Conservation (phyloP, 1,140 invertebrate genomes). For the Eriocheir sinensis region DNA sequence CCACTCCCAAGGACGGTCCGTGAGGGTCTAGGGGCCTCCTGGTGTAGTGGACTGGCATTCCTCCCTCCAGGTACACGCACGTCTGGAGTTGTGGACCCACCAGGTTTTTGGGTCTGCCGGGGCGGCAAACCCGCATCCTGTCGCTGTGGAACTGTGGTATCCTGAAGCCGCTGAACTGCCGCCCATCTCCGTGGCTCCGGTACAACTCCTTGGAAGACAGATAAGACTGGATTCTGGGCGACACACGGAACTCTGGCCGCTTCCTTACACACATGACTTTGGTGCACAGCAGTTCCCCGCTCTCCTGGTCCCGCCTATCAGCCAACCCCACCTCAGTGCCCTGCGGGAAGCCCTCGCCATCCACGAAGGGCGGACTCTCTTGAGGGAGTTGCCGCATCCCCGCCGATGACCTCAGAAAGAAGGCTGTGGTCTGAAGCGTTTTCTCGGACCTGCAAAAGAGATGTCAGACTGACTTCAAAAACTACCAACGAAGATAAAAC, state of each 20-base stretch:
- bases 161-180: constrained; percentile 46
- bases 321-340: not conserved
- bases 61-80: constrained; percentile 37
- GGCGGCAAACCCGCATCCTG: not conserved
- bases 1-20: not conserved
- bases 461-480: not conserved
- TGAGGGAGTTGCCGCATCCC: constrained; percentile 38
- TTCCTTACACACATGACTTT: constrained; percentile 33
- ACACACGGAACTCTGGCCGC: not conserved
- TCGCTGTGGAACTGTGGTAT: constrained; percentile 14
- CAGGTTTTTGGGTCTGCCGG: not conserved
- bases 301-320: constrained; percentile 14
- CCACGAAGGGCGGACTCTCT: not conserved
- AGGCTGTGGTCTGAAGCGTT: not conserved
- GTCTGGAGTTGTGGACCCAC: constrained; percentile 26
- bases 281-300: not conserved
- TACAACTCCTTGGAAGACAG: not conserved
- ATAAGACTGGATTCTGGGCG: not conserved
- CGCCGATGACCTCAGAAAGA: not conserved
- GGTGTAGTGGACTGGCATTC: constrained; percentile 23
- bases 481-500: too few species aligned
- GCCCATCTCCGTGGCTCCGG: not conserved
- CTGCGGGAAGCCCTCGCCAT: constrained; percentile 44
- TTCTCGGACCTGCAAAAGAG: not conserved
- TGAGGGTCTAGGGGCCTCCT: not conserved